Conservation (phyloP, 2,888 invertebrate genomes). For the Silvanus unidentatus region DNA sequence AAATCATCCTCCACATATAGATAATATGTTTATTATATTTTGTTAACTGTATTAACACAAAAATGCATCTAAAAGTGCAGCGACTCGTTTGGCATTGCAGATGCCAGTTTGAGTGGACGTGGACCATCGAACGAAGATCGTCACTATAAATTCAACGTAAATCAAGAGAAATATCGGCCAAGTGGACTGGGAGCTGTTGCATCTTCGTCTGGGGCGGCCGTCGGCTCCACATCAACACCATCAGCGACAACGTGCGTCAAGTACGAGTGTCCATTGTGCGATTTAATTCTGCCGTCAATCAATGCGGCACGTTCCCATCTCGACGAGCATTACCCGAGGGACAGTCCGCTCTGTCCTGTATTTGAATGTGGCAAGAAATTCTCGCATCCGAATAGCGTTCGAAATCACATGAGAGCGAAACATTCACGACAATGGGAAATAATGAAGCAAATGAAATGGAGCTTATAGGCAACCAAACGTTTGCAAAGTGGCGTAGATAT, state of each 20-base stretch:
- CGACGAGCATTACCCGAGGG: conserved; percentile 78
- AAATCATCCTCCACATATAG: no score
- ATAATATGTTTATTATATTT: conserved; percentile 15
- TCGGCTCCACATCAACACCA: conserved; percentile 23
- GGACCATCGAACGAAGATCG: conserved; percentile 6
- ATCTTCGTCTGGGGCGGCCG: conserved; percentile 8
- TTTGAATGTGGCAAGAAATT: conserved; percentile 67
- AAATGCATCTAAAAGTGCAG: conserved; percentile 41
- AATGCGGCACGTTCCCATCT: conserved; percentile 67
- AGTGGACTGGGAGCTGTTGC: no score
- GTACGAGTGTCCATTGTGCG: conserved; percentile 69
- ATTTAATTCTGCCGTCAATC: conserved; percentile 58
- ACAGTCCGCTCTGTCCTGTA: conserved; percentile 77
- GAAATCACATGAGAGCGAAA: conserved; percentile 82
- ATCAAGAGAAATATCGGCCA: not conserved
- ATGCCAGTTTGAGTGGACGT: conserved; percentile 43
- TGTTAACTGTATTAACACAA: conserved; percentile 11
- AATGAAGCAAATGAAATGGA: conserved; percentile 76
- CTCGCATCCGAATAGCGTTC: conserved; percentile 79
- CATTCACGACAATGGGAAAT: conserved; percentile 76
- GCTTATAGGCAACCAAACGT: conserved; percentile 37
- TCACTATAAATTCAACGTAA: conserved; percentile 14
- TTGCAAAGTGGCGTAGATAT: no score
- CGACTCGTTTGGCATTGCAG: conserved; percentile 55
- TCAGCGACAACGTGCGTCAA: conserved; percentile 38